Evolutionary conservation across 2,113 vertebrate genomes (phyloP).

Genomic region (Tauraco erythrolophus): DNA sequence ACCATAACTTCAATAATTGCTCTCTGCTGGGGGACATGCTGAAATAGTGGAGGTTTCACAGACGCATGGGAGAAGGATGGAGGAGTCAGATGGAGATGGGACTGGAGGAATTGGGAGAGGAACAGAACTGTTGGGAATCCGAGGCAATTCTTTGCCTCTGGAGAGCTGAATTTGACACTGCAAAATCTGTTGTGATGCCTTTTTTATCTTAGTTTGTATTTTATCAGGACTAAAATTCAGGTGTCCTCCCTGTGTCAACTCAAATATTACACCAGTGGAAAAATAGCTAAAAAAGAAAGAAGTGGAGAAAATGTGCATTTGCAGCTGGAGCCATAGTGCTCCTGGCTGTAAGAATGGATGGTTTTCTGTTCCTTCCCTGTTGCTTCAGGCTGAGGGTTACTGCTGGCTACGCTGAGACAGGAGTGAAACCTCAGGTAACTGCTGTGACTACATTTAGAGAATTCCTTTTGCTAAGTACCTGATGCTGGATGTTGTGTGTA

Average conservation of each 20-base stretch:
- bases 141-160: neutral
- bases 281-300: neutral
- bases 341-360: neutral
- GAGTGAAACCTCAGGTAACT: neutral
- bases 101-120: neutral
- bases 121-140: neutral
- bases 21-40: neutral
- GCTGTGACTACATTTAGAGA: neutral
- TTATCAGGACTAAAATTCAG: neutral
- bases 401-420: neutral
- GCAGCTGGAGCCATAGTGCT: neutral
- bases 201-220: neutral
- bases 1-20: neutral
- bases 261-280: neutral
- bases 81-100: neutral
- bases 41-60: neutral
- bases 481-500: accelerated
- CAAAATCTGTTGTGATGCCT: neutral
- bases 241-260: neutral
- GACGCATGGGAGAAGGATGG: neutral
- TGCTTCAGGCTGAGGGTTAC: neutral
- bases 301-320: neutral
- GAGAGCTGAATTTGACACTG: neutral
- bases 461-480: neutral
- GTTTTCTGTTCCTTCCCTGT: neutral